These are phyloP conservation scores for Paracyclopina nana DNA, from an alignment of 1,140 invertebrate species.

Conservation along the genomic window DNA sequence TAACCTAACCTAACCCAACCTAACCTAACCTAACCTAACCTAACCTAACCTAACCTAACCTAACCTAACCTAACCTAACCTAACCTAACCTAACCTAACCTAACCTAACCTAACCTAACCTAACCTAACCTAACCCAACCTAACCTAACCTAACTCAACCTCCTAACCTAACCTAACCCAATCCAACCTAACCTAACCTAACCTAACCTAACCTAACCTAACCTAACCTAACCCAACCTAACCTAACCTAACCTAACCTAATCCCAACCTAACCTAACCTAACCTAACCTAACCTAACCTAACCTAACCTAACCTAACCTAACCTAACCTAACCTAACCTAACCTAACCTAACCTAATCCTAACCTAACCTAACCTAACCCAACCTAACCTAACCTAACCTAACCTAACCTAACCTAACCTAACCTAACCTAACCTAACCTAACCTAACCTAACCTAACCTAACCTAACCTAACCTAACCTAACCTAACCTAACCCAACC, in stretches of 20 bases:
- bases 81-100: slow-evolving; percentile 18
- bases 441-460: neutral
- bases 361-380: too few species aligned
- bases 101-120: slow-evolving; percentile 17
- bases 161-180: slow-evolving; percentile 9
- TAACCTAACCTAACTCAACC: slow-evolving; percentile 17
- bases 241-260: too few species aligned
- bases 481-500: neutral
- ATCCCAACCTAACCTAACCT: slow-evolving; percentile 5
- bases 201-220: slow-evolving; percentile 10
- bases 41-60: slow-evolving; percentile 9
- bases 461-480: neutral
- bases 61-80: slow-evolving; percentile 4
- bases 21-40: neutral
- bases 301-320: neutral
- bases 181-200: slow-evolving; percentile 6
- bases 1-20: slow-evolving; percentile 1
- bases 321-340: slow-evolving; percentile 2
- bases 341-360: slow-evolving; percentile 4
- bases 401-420: neutral
- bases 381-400: neutral
- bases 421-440: neutral
- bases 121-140: slow-evolving; percentile 18
- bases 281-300: slow-evolving; percentile 10
- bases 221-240: slow-evolving; percentile 8